Evolutionary conservation across 2,113 vertebrate genomes (phyloP).

Genomic region (Cephalopterus ornatus): DNA sequence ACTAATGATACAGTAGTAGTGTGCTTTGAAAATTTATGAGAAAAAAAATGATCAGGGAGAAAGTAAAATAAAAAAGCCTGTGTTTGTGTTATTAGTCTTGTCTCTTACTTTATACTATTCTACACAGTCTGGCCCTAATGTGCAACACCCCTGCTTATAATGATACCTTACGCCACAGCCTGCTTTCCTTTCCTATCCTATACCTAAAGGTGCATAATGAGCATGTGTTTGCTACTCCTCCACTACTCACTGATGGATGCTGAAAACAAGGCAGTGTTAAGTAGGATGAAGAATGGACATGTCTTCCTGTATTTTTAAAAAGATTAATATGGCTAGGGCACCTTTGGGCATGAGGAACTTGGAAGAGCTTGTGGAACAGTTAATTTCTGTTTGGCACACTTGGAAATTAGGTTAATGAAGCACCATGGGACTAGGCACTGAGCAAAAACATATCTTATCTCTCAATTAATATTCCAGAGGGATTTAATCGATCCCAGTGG

Average conservation of each 20-base stretch:
- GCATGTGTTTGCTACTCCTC: not conserved
- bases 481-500: not conserved
- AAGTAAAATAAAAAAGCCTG: fast-evolving
- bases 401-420: slow-evolving; percentile 17
- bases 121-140: not conserved
- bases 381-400: not conserved
- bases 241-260: not conserved
- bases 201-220: not conserved
- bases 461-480: not conserved
- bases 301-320: not conserved
- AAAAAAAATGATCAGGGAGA: not conserved
- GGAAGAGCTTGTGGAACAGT: not conserved
- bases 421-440: not conserved
- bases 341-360: not conserved
- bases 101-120: not conserved
- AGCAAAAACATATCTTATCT: not conserved
- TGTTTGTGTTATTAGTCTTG: not conserved
- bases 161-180: not conserved
- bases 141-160: not conserved
- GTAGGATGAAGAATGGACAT: not conserved
- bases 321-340: not conserved
- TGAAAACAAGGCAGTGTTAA: not conserved
- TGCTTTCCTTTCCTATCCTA: not conserved
- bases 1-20: not conserved
- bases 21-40: not conserved